Evolutionary conservation across 1,140 invertebrate genomes (phyloP).

Genomic region (Gonioctena quinquepunctata): DNA sequence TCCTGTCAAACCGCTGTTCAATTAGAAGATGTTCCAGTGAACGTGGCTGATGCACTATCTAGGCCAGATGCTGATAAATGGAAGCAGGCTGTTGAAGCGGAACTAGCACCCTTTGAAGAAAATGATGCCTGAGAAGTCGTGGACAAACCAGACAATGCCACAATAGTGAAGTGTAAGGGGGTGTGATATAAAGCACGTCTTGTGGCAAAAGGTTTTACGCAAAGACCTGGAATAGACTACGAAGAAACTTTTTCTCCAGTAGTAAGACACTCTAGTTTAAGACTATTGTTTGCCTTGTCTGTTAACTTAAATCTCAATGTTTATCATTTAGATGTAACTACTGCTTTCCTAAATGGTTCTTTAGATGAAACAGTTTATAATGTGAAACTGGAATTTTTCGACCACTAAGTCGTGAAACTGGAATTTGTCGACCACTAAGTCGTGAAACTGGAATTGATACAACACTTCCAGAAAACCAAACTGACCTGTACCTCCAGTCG

Average conservation of each 20-base stretch:
- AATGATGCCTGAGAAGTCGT: conserved; percentile 50
- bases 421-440: too few relatives aligned
- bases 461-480: too few relatives aligned
- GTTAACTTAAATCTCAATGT: conserved; percentile 38
- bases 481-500: too few relatives aligned
- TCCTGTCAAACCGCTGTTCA: conserved; percentile 1
- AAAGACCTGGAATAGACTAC: conserved; percentile 24
- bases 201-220: conserved; percentile 54
- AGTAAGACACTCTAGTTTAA: conserved; percentile 34
- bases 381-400: conserved; percentile 39
- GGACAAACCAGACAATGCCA: conserved; percentile 42
- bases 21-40: conserved; percentile 16
- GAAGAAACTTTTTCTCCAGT: conserved; percentile 35
- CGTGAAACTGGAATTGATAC: too few relatives aligned
- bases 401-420: too few relatives aligned
- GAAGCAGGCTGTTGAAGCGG: conserved; percentile 43
- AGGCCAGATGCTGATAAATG: conserved; percentile 39
- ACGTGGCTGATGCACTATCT: conserved; percentile 34
- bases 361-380: conserved; percentile 51
- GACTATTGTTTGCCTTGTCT: conserved; percentile 39
- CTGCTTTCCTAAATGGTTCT: conserved; percentile 52
- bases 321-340: conserved; percentile 49
- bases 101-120: conserved; percentile 42
- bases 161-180: conserved; percentile 51
- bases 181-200: conserved; percentile 50